phyloP scores from a whole-genome alignment of 2,113 vertebrate species.

The Illadopsis cleaveri region DNA sequence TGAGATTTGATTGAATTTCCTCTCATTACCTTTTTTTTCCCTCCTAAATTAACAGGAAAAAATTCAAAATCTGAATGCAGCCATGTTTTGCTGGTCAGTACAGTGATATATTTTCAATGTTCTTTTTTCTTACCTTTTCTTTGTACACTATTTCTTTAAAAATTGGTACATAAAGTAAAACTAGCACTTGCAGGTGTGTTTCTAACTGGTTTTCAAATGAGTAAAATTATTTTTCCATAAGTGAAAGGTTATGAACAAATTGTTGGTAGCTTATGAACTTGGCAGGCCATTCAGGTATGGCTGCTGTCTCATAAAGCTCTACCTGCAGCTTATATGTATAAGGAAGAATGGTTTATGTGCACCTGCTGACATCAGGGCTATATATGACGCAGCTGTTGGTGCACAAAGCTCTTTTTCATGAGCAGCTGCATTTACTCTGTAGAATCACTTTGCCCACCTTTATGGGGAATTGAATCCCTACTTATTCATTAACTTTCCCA shows the following conservation, averaged over 20 bases:
- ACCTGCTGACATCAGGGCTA: not conserved
- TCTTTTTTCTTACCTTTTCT: not conserved
- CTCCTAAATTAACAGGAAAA: not conserved
- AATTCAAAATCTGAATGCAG: not conserved
- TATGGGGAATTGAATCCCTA: not conserved
- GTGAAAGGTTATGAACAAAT: not conserved
- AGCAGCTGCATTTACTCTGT: slow-evolving; percentile 18
- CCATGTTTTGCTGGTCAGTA: not conserved
- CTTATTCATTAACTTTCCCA: not conserved
- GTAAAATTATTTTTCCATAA: not conserved
- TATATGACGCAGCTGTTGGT: not conserved
- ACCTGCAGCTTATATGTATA: not conserved
- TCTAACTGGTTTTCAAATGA: not conserved
- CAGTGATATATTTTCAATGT: not conserved
- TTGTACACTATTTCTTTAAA: rapidly evolving
- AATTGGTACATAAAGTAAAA: not conserved
- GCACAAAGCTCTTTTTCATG: not conserved
- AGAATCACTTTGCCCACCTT: not conserved
- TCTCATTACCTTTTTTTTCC: not conserved
- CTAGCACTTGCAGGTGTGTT: not conserved
- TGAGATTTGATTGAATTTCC: not conserved
- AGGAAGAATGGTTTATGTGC: not conserved
- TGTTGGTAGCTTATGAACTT: not conserved
- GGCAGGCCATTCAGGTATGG: not conserved
- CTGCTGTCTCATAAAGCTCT: not conserved